phyloP scores from a whole-genome alignment of 2,888 invertebrate species.

The Cynaeus angustus region DNA sequence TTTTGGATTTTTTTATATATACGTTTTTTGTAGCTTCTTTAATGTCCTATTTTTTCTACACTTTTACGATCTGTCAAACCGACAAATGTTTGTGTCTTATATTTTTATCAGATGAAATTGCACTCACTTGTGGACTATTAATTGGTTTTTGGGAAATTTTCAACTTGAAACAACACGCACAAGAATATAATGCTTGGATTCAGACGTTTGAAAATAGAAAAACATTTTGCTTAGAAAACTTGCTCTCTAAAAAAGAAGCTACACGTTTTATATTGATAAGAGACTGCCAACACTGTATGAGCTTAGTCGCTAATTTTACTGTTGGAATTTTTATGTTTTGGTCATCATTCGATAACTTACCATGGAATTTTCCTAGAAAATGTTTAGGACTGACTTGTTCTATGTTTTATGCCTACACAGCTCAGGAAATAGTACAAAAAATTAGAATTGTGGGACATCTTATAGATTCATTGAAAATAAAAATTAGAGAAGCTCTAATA shows the following conservation, averaged over 20 bases:
- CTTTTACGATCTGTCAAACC: too few species aligned
- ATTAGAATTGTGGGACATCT: not conserved
- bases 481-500: not conserved
- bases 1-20: too few species aligned
- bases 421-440: not conserved
- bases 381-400: not conserved
- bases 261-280: not conserved
- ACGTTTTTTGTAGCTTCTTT: too few species aligned
- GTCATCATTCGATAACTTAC: not conserved
- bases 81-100: too few species aligned
- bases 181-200: not conserved
- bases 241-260: not conserved
- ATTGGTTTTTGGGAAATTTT: too few species aligned
- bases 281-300: not conserved
- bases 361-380: not conserved
- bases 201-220: not conserved
- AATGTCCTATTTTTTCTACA: too few species aligned
- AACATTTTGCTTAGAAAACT: not conserved
- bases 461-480: not conserved
- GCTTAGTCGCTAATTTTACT: too few species aligned
- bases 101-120: too few species aligned
- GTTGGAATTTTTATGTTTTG: too few species aligned
- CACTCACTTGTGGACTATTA: too few species aligned
- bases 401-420: not conserved
- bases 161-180: not conserved